phyloP scores from a whole-genome alignment of 2,888 invertebrate species.

The Philereme vetulata region DNA sequence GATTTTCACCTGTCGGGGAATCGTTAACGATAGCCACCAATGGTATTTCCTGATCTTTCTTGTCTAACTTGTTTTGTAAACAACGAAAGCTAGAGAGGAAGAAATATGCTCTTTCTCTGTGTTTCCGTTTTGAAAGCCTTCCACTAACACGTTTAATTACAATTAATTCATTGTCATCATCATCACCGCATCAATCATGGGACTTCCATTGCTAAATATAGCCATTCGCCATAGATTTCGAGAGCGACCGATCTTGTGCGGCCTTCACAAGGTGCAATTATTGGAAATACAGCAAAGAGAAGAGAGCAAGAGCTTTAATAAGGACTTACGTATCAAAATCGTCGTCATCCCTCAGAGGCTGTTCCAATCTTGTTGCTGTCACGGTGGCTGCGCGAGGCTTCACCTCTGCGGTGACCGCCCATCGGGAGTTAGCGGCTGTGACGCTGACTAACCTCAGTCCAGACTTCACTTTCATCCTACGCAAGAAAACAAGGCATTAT shows the following conservation, averaged over 20 bases:
- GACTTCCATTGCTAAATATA: too few relatives aligned
- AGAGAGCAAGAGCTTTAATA: too few relatives aligned
- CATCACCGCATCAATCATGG: too few relatives aligned
- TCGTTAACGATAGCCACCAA: slow-evolving; percentile 8
- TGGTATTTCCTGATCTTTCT: background rate
- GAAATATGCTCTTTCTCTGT: background rate
- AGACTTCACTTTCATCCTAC: slow-evolving; percentile 94
- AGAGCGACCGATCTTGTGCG: too few relatives aligned
- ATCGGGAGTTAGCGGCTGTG: slow-evolving; percentile 88
- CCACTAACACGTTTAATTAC: background rate
- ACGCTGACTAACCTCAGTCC: slow-evolving; percentile 94
- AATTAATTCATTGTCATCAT: too few relatives aligned
- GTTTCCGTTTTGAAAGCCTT: background rate
- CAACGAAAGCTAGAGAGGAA: too few relatives aligned
- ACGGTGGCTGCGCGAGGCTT: slow-evolving; percentile 95
- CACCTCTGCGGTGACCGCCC: slow-evolving; percentile 95
- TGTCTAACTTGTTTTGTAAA: background rate
- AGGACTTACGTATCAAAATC: slow-evolving; percentile 62
- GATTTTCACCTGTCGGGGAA: slow-evolving; percentile 11
- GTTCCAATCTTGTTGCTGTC: slow-evolving; percentile 88
- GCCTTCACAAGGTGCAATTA: too few relatives aligned
- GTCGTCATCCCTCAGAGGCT: slow-evolving; percentile 70
- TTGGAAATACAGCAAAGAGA: too few relatives aligned
- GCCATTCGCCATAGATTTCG: too few relatives aligned
- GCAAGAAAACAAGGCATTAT: background rate